Conservation (phyloP, 2,888 invertebrate genomes). For the Conistra vaccinii region DNA sequence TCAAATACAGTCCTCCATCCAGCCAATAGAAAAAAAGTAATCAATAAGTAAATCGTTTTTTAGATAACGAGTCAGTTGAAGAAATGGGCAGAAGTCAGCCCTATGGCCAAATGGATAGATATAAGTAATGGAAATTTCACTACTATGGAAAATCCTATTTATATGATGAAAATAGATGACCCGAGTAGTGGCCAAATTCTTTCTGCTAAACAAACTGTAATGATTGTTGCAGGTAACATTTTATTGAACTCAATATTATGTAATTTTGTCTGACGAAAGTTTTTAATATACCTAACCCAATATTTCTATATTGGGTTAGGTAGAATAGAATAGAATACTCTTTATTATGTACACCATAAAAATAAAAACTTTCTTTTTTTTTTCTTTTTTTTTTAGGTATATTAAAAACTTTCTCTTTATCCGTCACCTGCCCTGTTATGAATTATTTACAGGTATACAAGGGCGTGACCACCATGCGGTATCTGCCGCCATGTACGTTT, state of each 20-base stretch:
- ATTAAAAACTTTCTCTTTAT: conserved; percentile 1
- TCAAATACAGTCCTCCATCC: no score
- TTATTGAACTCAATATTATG: neutral
- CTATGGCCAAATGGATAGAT: conserved; percentile 83
- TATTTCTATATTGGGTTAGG: no score
- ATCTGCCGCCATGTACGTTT: conserved; percentile 84
- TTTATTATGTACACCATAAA: no score
- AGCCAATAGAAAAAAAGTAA: neutral
- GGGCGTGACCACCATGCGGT: conserved; percentile 87
- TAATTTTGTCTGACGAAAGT: neutral
- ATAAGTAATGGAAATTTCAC: conserved; percentile 85
- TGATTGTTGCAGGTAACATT: conserved; percentile 84
- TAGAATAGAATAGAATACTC: no score
- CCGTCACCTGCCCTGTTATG: neutral
- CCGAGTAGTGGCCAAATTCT: conserved; percentile 85
- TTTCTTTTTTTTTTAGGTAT: no score
- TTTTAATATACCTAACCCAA: no score
- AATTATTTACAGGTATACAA: conserved; percentile 80
- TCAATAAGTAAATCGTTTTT: neutral
- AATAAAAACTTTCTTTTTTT: no score
- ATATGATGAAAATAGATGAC: conserved; percentile 87
- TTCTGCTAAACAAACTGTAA: conserved; percentile 85
- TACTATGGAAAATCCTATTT: conserved; percentile 86
- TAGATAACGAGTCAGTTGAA: conserved; percentile 83
- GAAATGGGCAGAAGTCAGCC: conserved; percentile 84